Evolutionary conservation across 2,797 vertebrate species (phyloP), one percentile per base, ranked within the genome.

Genomic region (Nasua narica): DNA sequence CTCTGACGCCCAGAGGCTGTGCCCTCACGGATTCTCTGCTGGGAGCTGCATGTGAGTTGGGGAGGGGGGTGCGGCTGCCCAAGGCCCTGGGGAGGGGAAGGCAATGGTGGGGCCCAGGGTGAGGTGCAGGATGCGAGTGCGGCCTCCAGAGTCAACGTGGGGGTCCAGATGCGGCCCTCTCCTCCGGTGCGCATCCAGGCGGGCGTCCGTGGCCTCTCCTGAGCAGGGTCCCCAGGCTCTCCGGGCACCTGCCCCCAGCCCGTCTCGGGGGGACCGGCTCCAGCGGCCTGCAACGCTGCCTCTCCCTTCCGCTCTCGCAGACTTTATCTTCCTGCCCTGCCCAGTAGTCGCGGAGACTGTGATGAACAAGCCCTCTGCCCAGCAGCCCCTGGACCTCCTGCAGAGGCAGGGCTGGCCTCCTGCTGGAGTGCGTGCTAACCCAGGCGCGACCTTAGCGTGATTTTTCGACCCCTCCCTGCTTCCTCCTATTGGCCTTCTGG

Each of bases 301-400:
- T 27, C 58, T n/a, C 46, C 32, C 50, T 25, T 5, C 9, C 7
- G 9, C 16, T 23, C 4, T 43, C 15, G 1, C 25, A 6, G 10
- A 25, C n/a, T 48, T 11, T 25, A 0, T 23, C 19, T 23, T 25
- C 8, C 43, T n/a, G 1, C 1, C 16, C 32, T 21, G 60, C 16
- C 43, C 11, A 3, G 32, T 7, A 3, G 4, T 67, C 12, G 1
- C 21, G 12, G 69, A 35, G 35, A 0, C 6, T 2, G 3, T 21
- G 23, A 0, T 4, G 10, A 21, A 0, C 15, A 2, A 15, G 32
- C 43, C 35, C 3, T 0, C 0, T 3, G 35, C 1, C 0, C 7
- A 10, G 9, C 0, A 1, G 3, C 27, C n/a, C 0, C 15, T 46
- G 65, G 65, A 21, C 32, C 27, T 2, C 0, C 65, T 43, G 12